Percentiles rank a stretch among this genome's conserved stretches.
phyloP scores from a whole-genome alignment of 2,797 vertebrate species.

The Sebastolobus altivelis region DNA sequence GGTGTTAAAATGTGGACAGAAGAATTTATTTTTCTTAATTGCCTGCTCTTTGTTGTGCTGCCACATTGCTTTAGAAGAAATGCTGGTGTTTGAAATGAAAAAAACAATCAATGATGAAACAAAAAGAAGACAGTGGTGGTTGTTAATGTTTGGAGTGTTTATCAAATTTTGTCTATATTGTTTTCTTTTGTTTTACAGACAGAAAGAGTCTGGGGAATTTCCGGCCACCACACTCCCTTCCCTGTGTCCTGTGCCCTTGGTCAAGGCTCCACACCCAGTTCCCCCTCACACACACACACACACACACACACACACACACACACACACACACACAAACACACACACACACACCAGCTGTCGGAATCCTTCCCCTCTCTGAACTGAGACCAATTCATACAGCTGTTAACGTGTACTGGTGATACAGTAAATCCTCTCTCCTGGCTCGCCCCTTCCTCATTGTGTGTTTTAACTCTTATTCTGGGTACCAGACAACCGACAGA shows the following conservation, averaged over 20 bases:
- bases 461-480: slow-evolving; percentile 46
- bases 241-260: slow-evolving; percentile 74
- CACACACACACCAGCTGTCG: slow-evolving; percentile 79
- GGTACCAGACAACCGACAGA: slow-evolving; percentile 40
- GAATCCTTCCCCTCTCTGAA: slow-evolving; percentile 88
- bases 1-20: background rate
- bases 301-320: slow-evolving; percentile 21
- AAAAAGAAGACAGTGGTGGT: background rate
- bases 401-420: slow-evolving; percentile 76
- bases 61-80: slow-evolving; percentile 5
- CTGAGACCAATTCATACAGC: slow-evolving; percentile 89
- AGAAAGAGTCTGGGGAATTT: slow-evolving; percentile 63
- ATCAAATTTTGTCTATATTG: background rate
- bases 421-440: slow-evolving; percentile 60
- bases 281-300: slow-evolving; percentile 20
- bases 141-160: background rate
- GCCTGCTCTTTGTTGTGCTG: slow-evolving; percentile 3
- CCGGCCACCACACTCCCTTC: slow-evolving; percentile 47
- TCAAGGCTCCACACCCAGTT: slow-evolving; percentile 77
- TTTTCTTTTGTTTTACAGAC: slow-evolving; percentile 62
- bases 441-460: slow-evolving; percentile 70
- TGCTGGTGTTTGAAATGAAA: background rate
- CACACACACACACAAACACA: slow-evolving; percentile 39
- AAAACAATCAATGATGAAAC: background rate
- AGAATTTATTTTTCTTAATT: background rate